Evolutionary conservation across 2,113 vertebrate genomes (phyloP), one percentile per base, ranked within the genome.

Genomic region (Phyllopteryx taeniolatus): DNA sequence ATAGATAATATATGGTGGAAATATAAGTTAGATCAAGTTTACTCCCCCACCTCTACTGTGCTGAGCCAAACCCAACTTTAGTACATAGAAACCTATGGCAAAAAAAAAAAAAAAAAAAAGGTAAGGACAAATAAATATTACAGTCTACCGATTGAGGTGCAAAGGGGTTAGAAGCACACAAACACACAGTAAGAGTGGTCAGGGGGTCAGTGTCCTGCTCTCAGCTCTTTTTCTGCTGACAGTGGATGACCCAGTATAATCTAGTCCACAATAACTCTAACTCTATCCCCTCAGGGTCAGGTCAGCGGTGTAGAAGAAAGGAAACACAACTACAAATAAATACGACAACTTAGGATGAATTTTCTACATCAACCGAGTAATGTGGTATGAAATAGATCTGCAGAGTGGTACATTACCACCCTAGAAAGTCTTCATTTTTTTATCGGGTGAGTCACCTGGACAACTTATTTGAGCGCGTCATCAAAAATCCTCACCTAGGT

Each of bases 141-240:
- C 31, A 22, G 53, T 43, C 15, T 31, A 66, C 60, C 13, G 49
- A 60, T 9, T 70, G 67, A 82, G 71, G 68, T 61, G 60, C 39
- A 27, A 46, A 54, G 71, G 79, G 71, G 70, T 66, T 27, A 20
- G 27, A 67, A 33, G 14, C 5, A 72, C 54, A 68, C 67, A 67
- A 27, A 15, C 60, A 65, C 49, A 20, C 12, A 47, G 31, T 68
- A 65, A 27, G 43, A 74, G 62, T 83, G 84, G 86, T 86, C 85
- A 77, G 64, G 71, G 47, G 61, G 85, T 88, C 83, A 85, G 78
- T 74, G 78, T 84, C 74, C 74, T 87, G 76, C 81, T 86, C 82
- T 90, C 85, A 87, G 83, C 86, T 84, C 82, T 86, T 86, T 89
- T 88, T 90, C 73, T 90, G 90, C 88, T 91, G 88, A 88, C 87